These are phyloP conservation scores for Anthoscopus minutus DNA, from an alignment of 2,113 vertebrate genomes.

Conservation along the genomic window DNA sequence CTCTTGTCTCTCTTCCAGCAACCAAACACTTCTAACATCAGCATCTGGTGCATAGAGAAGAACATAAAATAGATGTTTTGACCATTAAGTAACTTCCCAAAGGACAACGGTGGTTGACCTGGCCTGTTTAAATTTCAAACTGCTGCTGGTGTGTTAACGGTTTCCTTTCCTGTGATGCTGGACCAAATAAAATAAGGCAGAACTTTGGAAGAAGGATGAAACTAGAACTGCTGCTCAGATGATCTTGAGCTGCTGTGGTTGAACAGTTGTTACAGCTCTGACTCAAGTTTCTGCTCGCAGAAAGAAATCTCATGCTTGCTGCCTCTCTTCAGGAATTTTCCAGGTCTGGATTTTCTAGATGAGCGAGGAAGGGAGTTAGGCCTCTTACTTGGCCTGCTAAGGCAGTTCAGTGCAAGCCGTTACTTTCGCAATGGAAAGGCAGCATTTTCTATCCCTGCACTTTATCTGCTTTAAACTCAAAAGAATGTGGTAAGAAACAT, in stretches of 20 bases:
- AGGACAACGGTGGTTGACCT: not conserved
- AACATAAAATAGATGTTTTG: not conserved
- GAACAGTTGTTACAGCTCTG: not conserved
- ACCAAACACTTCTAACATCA: not conserved
- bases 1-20: not conserved
- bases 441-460: not conserved
- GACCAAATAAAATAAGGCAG: not conserved
- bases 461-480: not conserved
- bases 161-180: not conserved
- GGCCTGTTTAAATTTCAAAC: not conserved
- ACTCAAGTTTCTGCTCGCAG: slow-evolving; percentile 12
- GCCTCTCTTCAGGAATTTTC: not conserved
- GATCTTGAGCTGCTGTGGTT: not conserved
- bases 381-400: not conserved
- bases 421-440: not conserved
- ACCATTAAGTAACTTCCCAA: not conserved
- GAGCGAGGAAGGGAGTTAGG: not conserved
- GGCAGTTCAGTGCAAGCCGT: not conserved
- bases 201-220: not conserved
- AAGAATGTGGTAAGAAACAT: not conserved
- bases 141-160: not conserved
- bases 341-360: not conserved
- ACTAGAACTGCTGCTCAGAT: not conserved
- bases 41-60: not conserved
- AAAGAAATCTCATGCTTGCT: not conserved